Conservation (phyloP, 2,888 invertebrate species). For the Ectemnius lituratus region DNA sequence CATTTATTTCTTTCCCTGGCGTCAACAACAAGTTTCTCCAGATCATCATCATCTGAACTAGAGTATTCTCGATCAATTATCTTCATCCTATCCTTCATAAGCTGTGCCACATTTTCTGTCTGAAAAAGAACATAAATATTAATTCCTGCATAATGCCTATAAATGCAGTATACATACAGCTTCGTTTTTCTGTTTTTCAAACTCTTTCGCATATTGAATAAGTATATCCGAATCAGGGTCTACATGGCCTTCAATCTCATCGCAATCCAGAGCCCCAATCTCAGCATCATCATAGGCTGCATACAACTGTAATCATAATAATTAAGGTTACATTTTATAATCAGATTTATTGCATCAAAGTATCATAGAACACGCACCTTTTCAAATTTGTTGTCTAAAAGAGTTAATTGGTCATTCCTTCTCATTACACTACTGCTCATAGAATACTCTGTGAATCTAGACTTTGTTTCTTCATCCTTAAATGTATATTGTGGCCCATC, state of each 20-base stretch:
- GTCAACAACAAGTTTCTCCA: slow-evolving; percentile 82
- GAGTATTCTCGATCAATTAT: slow-evolving; percentile 61
- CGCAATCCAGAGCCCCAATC: slow-evolving; percentile 92
- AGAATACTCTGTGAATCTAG: slow-evolving; percentile 94
- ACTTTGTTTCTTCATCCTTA: slow-evolving; percentile 88
- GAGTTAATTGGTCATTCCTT: slow-evolving; percentile 88
- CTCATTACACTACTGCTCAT: slow-evolving; percentile 94
- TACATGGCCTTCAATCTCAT: slow-evolving; percentile 91
- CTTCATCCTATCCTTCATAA: slow-evolving; percentile 71
- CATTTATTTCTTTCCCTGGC: slow-evolving; percentile 85
- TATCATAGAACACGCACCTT: slow-evolving; percentile 79
- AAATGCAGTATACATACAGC: slow-evolving; percentile 54
- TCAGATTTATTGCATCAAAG: background rate
- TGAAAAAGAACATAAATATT: slow-evolving; percentile 38
- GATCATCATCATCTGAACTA: slow-evolving; percentile 79
- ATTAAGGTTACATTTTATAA: too few relatives aligned
- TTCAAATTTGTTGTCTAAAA: slow-evolving; percentile 94
- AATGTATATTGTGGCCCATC: slow-evolving; percentile 78
- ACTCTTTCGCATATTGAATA: slow-evolving; percentile 86
- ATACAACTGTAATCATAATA: slow-evolving; percentile 79
- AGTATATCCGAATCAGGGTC: slow-evolving; percentile 85
- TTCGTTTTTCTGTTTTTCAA: slow-evolving; percentile 81
- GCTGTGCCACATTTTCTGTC: slow-evolving; percentile 68
- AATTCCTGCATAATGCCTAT: background rate
- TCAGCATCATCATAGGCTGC: slow-evolving; percentile 93